Evolutionary conservation across 2,888 invertebrate species (phyloP), one percentile per base, ranked within the genome.

Genomic region (Polylopha cassiicola): DNA sequence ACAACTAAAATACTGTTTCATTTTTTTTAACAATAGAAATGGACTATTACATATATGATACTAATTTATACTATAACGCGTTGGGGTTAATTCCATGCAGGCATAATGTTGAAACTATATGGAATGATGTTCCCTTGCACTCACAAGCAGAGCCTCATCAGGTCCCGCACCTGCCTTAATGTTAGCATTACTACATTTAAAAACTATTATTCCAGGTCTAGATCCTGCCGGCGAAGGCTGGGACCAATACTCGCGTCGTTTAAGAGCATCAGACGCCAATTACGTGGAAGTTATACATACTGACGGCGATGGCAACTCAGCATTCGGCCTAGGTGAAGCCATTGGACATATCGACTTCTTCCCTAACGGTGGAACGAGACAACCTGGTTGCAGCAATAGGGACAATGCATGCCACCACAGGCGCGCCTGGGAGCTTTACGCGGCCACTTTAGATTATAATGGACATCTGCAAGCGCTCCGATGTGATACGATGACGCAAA

Each of bases 221-320:
- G 33, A 23, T 28, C 47, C 47, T 2, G 84, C 85, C 0, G 77
- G 80, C 1, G 81, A 78, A 0, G 47, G 73, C 4, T 85, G 82
- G 39, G 39, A 34, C 11, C 5, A 9, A 4, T 34, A 10, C 13
- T 37, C 34, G 3, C 30, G 7, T 4, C 29, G 44, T 2, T 21
- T 47, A 3, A 17, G 24, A 4, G 13, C 30, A 10, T 33, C 44
- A 6, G 50, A 50, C 14, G 50, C 48, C 10, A 4, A 10, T 3
- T 48, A 74, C 79, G 16, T 74, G 1, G 50, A 50, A 17, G 39
- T 44, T 4, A 22, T 50, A 1, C 47, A 48, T 34, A 50, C 50
- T 2, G 50, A 50, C 14, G 44, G 34, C 10, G 27, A 33, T 9
- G 48, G 48, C 8, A 10, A 8, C 3, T 27, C 33, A 6, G 47